phyloP scores from a whole-genome alignment of 2,888 invertebrate genomes.

The Incurvaria masculella region DNA sequence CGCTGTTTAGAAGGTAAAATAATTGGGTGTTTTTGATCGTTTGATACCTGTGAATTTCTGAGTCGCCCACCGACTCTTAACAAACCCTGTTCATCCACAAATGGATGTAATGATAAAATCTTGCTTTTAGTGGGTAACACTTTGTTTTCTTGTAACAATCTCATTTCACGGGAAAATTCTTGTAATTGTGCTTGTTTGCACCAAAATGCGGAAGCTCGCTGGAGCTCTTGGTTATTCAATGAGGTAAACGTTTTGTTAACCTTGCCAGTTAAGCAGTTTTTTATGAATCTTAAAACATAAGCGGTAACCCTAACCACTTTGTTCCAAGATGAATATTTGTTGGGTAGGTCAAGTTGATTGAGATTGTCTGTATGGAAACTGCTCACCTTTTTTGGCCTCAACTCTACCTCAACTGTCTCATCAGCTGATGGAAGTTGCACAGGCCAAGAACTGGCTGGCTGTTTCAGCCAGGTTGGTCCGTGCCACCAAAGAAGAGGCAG shows the following conservation, averaged over 20 bases:
- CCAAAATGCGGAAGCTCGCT: not conserved
- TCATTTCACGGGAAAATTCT: constrained; percentile 1
- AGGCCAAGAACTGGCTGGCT: not conserved
- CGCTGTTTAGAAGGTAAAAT: constrained; percentile 2
- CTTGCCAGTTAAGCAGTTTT: not conserved
- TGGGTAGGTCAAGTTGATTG: not conserved
- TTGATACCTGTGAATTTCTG: not conserved
- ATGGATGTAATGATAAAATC: not conserved
- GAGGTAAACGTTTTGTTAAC: not conserved
- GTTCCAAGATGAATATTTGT: not conserved
- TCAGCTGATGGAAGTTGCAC: not conserved
- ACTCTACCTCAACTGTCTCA: not conserved
- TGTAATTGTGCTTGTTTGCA: not conserved
- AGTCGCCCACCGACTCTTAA: constrained; percentile 3
- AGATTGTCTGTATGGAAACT: too few species aligned
- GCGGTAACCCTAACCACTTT: not conserved
- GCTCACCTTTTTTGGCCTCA: not conserved
- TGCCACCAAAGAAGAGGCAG: constrained; percentile 13
- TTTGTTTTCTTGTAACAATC: not conserved
- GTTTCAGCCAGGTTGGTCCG: constrained; percentile 8
- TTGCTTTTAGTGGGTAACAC: not conserved
- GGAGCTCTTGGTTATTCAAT: not conserved
- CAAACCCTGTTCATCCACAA: not conserved
- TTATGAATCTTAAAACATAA: not conserved
- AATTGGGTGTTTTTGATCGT: constrained; percentile 3